Percentiles rank a stretch among this genome's conserved stretches.
phyloP scores from a whole-genome alignment of 92 coral and sea anemone species.

The Epizoanthus ramosus region DNA sequence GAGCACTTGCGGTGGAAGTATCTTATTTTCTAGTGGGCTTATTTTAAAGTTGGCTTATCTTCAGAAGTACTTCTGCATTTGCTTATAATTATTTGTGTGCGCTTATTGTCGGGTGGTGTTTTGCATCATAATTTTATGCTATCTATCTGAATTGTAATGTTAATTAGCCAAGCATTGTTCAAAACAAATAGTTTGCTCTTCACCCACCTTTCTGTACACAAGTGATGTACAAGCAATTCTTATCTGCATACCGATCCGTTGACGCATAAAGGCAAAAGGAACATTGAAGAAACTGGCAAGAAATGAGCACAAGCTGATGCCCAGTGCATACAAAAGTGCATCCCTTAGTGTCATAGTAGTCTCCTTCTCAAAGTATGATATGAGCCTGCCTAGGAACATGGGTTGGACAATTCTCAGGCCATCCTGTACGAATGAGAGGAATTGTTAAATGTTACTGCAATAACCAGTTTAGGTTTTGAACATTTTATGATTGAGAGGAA shows the following conservation, averaged over 20 bases:
- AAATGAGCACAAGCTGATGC: slow-evolving; percentile 67
- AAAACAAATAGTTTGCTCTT: not conserved
- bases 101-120: no score
- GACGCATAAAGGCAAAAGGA: slow-evolving; percentile 81
- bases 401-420: slow-evolving; percentile 71
- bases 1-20: no score
- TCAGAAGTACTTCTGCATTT: no score
- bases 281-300: slow-evolving; percentile 61
- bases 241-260: slow-evolving; percentile 84
- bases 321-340: slow-evolving; percentile 76
- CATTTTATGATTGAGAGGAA: not conserved
- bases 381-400: slow-evolving; percentile 64
- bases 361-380: slow-evolving; percentile 66
- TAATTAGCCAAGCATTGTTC: no score
- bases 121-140: no score
- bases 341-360: slow-evolving; percentile 54
- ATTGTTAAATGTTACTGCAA: no score
- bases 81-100: no score
- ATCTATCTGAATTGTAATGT: no score
- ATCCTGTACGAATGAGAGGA: slow-evolving; percentile 54
- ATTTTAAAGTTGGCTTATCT: no score
- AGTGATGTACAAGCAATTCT: slow-evolving; percentile 93
- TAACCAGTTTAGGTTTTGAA: not conserved
- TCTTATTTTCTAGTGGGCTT: no score
- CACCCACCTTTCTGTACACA: slow-evolving; percentile 80